Evolutionary conservation across 2,113 vertebrate genomes (phyloP).

Genomic region (Malaclemys terrapin): DNA sequence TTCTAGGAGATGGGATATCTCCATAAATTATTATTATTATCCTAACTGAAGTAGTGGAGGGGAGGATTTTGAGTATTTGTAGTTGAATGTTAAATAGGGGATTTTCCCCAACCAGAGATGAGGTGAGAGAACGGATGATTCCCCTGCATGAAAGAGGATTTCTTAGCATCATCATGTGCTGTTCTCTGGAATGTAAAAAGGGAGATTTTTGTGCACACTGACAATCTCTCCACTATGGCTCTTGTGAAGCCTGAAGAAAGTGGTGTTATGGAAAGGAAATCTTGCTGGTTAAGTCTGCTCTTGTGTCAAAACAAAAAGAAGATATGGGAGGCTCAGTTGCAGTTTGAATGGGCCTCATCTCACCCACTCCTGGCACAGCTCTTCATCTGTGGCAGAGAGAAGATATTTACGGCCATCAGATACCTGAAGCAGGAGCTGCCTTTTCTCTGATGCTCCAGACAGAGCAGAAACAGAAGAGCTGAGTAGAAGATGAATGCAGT

Average conservation of each 20-base stretch:
- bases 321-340: background rate
- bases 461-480: background rate
- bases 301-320: background rate
- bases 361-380: background rate
- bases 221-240: background rate
- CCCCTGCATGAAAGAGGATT: background rate
- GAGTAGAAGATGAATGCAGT: background rate
- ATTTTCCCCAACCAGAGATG: background rate
- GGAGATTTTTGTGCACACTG: constrained; percentile 13
- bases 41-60: background rate
- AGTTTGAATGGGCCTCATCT: background rate
- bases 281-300: background rate
- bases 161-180: background rate
- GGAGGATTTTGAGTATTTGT: background rate
- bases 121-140: background rate
- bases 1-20: too few relatives aligned
- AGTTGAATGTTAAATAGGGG: background rate
- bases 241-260: constrained; percentile 23
- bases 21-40: too few relatives aligned
- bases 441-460: background rate
- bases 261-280: background rate
- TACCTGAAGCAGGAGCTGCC: background rate
- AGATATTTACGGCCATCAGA: background rate
- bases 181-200: constrained; percentile 20
- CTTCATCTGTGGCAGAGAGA: background rate